These are phyloP conservation scores for Drosophila lowei DNA, from an alignment of 1,140 invertebrate genomes.

Conservation along the genomic window DNA sequence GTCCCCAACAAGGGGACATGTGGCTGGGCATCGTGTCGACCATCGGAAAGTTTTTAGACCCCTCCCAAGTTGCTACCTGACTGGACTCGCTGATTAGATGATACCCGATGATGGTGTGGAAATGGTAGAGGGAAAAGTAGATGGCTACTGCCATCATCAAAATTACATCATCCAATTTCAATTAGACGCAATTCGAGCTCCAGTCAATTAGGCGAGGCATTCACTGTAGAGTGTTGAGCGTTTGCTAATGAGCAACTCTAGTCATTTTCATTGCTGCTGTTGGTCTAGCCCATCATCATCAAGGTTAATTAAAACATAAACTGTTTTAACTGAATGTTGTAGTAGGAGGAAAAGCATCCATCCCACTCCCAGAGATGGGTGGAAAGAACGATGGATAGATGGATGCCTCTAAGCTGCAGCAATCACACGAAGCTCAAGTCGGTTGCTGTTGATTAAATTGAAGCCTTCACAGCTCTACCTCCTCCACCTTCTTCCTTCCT, in stretches of 20 bases:
- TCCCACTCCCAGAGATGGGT: no score
- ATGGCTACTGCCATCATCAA: constrained; percentile 29
- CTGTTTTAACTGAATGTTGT: constrained; percentile 35
- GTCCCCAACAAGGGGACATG: neutral
- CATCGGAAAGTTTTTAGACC: constrained; percentile 10
- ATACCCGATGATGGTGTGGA: constrained; percentile 1
- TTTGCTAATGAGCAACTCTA: constrained; percentile 46
- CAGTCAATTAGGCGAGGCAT: constrained; percentile 36
- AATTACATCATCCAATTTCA: constrained; percentile 53
- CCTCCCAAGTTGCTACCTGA: constrained; percentile 17
- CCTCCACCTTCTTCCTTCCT: neutral
- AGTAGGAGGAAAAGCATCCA: neutral
- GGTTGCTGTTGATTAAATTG: constrained; percentile 62
- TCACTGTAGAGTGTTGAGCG: constrained; percentile 12
- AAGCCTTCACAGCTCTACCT: constrained; percentile 21
- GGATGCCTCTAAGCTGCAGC: constrained; percentile 10
- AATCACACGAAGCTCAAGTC: constrained; percentile 35
- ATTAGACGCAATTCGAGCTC: constrained; percentile 44
- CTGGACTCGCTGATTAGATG: constrained; percentile 20
- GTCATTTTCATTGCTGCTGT: constrained; percentile 4
- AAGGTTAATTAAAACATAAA: constrained; percentile 62
- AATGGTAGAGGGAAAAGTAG: neutral
- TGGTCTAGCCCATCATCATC: constrained; percentile 15
- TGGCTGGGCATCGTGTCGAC: neutral
- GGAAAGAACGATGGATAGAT: no score